Percentiles rank a stretch among this genome's conserved stretches.
phyloP scores from a whole-genome alignment of 1,140 invertebrate genomes.

The Drosophila punjabiensis region DNA sequence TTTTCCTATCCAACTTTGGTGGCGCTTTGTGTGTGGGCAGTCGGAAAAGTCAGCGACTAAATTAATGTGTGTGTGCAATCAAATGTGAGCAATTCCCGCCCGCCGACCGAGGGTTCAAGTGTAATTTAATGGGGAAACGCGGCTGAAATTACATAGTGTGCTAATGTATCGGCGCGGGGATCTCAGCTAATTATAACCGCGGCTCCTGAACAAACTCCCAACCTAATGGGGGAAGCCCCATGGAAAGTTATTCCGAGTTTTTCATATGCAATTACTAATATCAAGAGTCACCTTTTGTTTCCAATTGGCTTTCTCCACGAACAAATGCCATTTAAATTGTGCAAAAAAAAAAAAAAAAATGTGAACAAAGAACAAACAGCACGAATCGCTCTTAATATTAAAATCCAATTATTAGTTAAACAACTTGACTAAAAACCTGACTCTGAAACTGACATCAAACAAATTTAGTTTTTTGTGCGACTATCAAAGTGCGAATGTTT shows the following conservation, averaged over 20 bases:
- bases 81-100: slow-evolving; percentile 64
- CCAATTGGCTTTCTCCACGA: slow-evolving; percentile 2
- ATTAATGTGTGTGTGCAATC: slow-evolving; percentile 71
- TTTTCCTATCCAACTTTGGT: slow-evolving; percentile 24
- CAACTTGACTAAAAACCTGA: background rate
- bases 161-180: slow-evolving; percentile 21
- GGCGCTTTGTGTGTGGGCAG: slow-evolving; percentile 56
- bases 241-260: background rate
- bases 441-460: background rate
- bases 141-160: slow-evolving; percentile 31
- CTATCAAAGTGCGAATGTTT: slow-evolving; percentile 4
- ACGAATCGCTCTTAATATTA: slow-evolving; percentile 1
- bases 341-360: background rate
- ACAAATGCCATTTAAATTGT: slow-evolving; percentile 2
- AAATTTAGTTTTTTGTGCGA: background rate
- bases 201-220: background rate
- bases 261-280: background rate
- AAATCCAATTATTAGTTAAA: slow-evolving; percentile 21
- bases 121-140: slow-evolving; percentile 31
- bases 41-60: slow-evolving; percentile 34
- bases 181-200: slow-evolving; percentile 30
- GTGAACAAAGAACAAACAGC: too few species aligned
- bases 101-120: slow-evolving; percentile 34
- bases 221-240: background rate
- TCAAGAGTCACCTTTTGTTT: background rate